phyloP scores from a whole-genome alignment of 2,113 vertebrate genomes.

The Hypomesus transpacificus region DNA sequence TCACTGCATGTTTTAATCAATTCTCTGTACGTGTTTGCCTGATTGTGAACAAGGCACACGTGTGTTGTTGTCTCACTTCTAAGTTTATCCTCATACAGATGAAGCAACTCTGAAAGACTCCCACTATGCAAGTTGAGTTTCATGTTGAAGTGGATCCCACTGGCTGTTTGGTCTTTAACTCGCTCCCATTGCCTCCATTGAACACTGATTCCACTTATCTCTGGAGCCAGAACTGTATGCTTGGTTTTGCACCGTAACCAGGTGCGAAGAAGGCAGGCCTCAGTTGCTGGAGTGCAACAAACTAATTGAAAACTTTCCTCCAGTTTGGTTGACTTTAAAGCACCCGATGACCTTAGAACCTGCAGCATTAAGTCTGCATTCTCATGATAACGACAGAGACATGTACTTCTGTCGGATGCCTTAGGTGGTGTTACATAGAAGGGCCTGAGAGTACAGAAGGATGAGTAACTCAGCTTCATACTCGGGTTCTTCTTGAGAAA shows the following conservation, averaged over 20 bases:
- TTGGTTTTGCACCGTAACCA: conserved; percentile 7
- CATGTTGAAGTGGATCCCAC: conserved; percentile 6
- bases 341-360: conserved; percentile 20
- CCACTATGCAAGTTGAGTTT: conserved; percentile 1
- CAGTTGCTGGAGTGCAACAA: conserved; percentile 8
- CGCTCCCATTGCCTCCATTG: conserved; percentile 1
- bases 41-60: conserved; percentile 7
- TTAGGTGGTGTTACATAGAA: conserved; percentile 26
- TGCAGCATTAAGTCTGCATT: conserved; percentile 26
- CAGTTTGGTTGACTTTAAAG: conserved; percentile 18
- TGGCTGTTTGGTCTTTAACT: not conserved
- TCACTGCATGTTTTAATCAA: not conserved
- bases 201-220: conserved; percentile 9
- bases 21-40: conserved; percentile 3
- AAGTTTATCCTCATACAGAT: conserved; percentile 19
- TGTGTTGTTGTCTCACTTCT: conserved; percentile 12
- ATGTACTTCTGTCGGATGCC: conserved; percentile 20
- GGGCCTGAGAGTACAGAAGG: conserved; percentile 18
- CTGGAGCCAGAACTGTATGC: conserved; percentile 11
- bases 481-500: conserved; percentile 12
- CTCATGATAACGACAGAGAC: conserved; percentile 20
- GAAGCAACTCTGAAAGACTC: conserved; percentile 8
- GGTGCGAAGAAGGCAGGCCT: conserved; percentile 1
- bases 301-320: conserved; percentile 29
- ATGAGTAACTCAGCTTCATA: conserved; percentile 19